Conservation (phyloP, 2,113 vertebrate species). For the Takifugu flavidus region DNA sequence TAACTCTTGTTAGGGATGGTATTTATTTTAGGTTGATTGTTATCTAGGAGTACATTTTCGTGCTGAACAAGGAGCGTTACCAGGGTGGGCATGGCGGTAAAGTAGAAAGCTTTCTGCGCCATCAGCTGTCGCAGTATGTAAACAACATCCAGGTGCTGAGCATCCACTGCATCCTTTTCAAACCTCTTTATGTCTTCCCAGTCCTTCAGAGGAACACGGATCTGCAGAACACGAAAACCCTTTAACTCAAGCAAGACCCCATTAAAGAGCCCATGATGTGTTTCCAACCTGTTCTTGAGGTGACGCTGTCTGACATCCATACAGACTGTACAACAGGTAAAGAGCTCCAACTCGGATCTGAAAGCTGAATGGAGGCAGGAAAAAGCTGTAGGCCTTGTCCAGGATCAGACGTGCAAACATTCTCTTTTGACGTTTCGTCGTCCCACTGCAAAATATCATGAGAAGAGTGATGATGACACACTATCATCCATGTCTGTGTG, state of each 20-base stretch:
- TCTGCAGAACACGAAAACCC: constrained; percentile 62
- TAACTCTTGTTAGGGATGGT: too few species aligned
- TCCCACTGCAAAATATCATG: constrained; percentile 73
- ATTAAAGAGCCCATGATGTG: accelerated
- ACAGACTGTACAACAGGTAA: constrained; percentile 88
- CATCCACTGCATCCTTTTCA: constrained; percentile 80
- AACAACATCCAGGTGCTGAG: constrained; percentile 83
- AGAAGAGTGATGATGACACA: too few species aligned
- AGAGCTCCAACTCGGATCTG: constrained; percentile 92
- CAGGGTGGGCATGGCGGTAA: constrained; percentile 84
- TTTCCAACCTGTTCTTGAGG: constrained; percentile 83
- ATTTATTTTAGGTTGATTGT: too few species aligned
- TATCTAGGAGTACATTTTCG: too few species aligned
- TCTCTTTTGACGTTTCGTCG: constrained; percentile 71
- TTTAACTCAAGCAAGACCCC: not conserved
- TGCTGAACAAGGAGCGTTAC: constrained; percentile 63
- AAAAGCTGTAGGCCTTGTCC: constrained; percentile 73
- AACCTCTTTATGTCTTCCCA: constrained; percentile 85
- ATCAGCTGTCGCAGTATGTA: constrained; percentile 81
- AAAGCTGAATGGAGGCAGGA: constrained; percentile 88
- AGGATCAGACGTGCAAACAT: constrained; percentile 79
- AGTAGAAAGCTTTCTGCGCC: constrained; percentile 82
- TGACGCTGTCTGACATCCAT: constrained; percentile 75
- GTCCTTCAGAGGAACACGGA: constrained; percentile 85
- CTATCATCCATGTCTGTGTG: too few species aligned